Evolutionary conservation across 2,888 invertebrate genomes (phyloP).

Genomic region (Timema cristinae): DNA sequence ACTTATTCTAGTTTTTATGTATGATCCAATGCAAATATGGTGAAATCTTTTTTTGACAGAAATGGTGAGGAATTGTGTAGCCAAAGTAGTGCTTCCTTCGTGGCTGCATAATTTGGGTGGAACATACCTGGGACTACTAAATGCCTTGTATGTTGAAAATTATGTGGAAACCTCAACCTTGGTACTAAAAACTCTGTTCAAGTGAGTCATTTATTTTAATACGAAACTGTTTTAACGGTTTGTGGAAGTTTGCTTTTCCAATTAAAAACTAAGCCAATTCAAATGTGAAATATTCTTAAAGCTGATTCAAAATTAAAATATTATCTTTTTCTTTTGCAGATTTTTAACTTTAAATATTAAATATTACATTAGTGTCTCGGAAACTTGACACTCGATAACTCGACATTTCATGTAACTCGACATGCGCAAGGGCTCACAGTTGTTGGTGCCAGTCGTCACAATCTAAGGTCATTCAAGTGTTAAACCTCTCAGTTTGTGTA

Average conservation of each 20-base stretch:
- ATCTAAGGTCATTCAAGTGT: too few relatives aligned
- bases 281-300: neutral
- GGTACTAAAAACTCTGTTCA: slow-evolving; percentile 54
- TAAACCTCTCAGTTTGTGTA: too few relatives aligned
- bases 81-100: slow-evolving; percentile 57
- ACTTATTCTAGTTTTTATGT: too few relatives aligned
- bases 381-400: too few relatives aligned
- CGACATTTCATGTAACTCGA: too few relatives aligned
- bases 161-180: slow-evolving; percentile 53
- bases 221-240: neutral
- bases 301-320: neutral
- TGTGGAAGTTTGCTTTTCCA: neutral
- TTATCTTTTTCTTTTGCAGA: too few relatives aligned
- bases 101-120: slow-evolving; percentile 73
- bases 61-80: slow-evolving; percentile 44
- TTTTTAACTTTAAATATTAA: too few relatives aligned
- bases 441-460: too few relatives aligned
- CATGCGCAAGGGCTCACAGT: too few relatives aligned
- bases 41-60: slow-evolving; percentile 37
- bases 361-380: too few relatives aligned
- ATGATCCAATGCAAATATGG: too few relatives aligned
- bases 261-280: neutral
- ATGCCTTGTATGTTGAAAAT: slow-evolving; percentile 69
- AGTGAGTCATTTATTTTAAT: slow-evolving; percentile 42
- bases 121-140: slow-evolving; percentile 66